phyloP scores from a whole-genome alignment of 2,888 invertebrate species.

The Polydrusus pterygomalis region DNA sequence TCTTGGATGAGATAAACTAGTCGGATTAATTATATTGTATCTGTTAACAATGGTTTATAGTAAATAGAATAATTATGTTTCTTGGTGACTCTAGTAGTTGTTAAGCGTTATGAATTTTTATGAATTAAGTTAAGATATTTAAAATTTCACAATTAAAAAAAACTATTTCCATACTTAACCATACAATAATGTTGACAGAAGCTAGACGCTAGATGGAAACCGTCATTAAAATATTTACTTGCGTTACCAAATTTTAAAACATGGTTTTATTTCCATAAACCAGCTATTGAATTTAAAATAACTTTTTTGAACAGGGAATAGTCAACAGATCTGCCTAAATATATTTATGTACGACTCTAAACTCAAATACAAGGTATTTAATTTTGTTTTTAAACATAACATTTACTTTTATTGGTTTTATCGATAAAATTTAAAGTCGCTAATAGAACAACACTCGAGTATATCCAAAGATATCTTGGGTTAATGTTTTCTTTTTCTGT shows the following conservation, averaged over 20 bases:
- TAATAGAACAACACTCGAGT: neutral
- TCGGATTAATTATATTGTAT: no score
- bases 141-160: no score
- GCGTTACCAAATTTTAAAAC: neutral
- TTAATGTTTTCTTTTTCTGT: neutral
- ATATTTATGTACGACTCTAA: neutral
- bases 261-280: conserved; percentile 2
- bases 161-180: no score
- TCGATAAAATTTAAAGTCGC: conserved; percentile 3
- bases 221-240: neutral
- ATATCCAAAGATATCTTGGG: neutral
- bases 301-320: neutral
- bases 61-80: no score
- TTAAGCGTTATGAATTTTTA: no score
- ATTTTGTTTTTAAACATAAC: conserved; percentile 7
- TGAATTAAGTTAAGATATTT: no score
- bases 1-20: no score
- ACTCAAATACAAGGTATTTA: neutral
- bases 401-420: conserved; percentile 2
- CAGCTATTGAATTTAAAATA: conserved; percentile 14
- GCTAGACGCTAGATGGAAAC: no score
- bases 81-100: no score
- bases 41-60: no score
- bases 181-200: no score
- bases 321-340: neutral